These are phyloP conservation scores for Brachypteracias leptosomus DNA, from an alignment of 2,113 vertebrate species.

Conservation along the genomic window DNA sequence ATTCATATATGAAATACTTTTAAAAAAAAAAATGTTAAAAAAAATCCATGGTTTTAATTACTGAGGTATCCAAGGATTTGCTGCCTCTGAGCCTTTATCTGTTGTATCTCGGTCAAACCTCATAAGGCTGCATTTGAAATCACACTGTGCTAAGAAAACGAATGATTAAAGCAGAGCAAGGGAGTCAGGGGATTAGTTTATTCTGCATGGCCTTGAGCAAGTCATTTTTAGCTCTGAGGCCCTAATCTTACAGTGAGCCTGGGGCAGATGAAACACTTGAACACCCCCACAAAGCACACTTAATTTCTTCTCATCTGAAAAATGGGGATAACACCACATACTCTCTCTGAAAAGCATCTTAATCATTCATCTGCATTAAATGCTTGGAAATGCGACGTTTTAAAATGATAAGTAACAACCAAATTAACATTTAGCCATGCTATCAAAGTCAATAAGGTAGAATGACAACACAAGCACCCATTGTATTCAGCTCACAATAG, in stretches of 20 bases:
- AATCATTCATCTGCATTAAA: not conserved
- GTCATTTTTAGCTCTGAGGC: slow-evolving; percentile 27
- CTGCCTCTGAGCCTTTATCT: not conserved
- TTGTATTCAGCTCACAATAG: not conserved
- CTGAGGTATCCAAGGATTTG: slow-evolving; percentile 1
- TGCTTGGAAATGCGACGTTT: not conserved
- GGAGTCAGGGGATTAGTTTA: slow-evolving; percentile 44
- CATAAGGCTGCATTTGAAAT: slow-evolving; percentile 4
- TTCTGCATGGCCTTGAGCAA: slow-evolving; percentile 32
- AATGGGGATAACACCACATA: not conserved
- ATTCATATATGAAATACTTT: not conserved
- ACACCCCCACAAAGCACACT: not conserved
- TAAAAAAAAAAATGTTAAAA: not conserved
- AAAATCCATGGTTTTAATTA: not conserved
- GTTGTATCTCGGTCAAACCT: slow-evolving; percentile 34
- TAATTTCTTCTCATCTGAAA: not conserved
- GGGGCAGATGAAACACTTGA: not conserved
- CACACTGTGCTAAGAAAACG: slow-evolving; percentile 32
- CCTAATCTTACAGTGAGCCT: slow-evolving; percentile 5
- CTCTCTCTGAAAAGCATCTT: not conserved
- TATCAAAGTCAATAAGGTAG: not conserved
- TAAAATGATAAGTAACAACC: not conserved
- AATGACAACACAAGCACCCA: not conserved
- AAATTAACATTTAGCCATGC: slow-evolving; percentile 6
- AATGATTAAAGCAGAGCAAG: slow-evolving; percentile 45